These are phyloP conservation scores for Semibalanus balanoides DNA, from an alignment of 1,140 invertebrate species.

Conservation along the genomic window DNA sequence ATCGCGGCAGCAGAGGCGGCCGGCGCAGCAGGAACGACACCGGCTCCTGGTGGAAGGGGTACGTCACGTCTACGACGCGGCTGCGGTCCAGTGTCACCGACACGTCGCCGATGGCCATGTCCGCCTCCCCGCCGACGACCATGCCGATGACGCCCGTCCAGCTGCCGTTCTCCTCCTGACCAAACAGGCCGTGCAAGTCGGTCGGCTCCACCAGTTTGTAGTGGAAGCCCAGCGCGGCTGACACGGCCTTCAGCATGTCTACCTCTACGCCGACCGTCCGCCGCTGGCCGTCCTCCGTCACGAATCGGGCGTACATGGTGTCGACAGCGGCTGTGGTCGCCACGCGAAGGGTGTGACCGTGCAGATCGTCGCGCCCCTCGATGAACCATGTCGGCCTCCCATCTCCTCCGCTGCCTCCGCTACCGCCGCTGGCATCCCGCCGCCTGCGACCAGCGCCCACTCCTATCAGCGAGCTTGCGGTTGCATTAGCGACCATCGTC, in stretches of 20 bases:
- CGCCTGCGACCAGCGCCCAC: too few species aligned
- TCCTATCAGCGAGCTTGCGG: too few species aligned
- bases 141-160: constrained; percentile 19
- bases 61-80: constrained; percentile 11
- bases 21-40: not conserved
- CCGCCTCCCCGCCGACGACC: constrained; percentile 6
- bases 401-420: too few species aligned
- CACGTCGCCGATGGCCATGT: constrained; percentile 14
- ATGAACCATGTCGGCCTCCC: not conserved
- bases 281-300: not conserved
- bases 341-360: not conserved
- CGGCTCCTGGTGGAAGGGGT: constrained; percentile 4
- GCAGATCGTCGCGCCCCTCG: not conserved
- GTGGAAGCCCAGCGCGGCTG: not conserved
- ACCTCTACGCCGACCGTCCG: not conserved
- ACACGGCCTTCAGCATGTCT: not conserved
- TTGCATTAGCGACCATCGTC: too few species aligned
- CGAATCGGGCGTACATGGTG: not conserved
- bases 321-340: not conserved
- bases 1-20: not conserved
- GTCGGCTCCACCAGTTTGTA: not conserved
- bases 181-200: constrained; percentile 1
- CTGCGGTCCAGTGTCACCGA: constrained; percentile 14
- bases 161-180: constrained; percentile 5
- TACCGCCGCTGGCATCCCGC: too few species aligned